Base-by-base conservation (phyloP, 2,888 invertebrate genomes). In the Mycalesis mineus region DNA sequence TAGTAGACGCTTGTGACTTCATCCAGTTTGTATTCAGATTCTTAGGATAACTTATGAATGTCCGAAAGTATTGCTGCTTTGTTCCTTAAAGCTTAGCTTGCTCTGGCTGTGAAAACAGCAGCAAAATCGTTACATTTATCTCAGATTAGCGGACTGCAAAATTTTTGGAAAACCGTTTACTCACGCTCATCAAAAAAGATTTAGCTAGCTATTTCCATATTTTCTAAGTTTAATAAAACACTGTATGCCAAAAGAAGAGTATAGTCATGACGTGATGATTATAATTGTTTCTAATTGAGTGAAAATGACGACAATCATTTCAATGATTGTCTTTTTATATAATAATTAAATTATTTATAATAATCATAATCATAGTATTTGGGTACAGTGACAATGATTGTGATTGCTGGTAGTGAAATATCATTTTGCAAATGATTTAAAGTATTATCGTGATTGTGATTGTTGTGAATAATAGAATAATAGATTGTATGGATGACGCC, bases 301-400 rank as follows among this genome's bases (percentile, higher is more conserved):
- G 29, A 22, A 13, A 11, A 40, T 40, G 1, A 39, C 8, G 11
- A 9, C 11, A 29, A 50, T 39, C 39, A 31, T 40, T 14, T 29
- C 29, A 14, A 40, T 9, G 50, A 50, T 50, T 40, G 50, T 14
- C 13, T 29, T 50, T 50, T 50, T 50, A 40, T 15, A 50, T 40
- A 29, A 22, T 49, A 36, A 49, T 49, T 0, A 29, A 14, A 11
- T 40, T 50, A 40, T 50, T 40, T 1, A 1, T 50, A 14, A 50
- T 50, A 39, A 50, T 49, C 49, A 28, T 49, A 15, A 28, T 49
- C 49, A 14, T 29, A 29, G 4, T 36, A 11, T 36, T 13, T 28
- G 11, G 6, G 7, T 0, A 28, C 7, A 13, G 11, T 41, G 41
- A 17, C 9, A 41, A 41, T 11, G 17, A 41, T 41, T 4, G 8